Evolutionary conservation across 2,113 vertebrate species (phyloP), one percentile per base, ranked within the genome.

Genomic region (Talpa occidentalis): DNA sequence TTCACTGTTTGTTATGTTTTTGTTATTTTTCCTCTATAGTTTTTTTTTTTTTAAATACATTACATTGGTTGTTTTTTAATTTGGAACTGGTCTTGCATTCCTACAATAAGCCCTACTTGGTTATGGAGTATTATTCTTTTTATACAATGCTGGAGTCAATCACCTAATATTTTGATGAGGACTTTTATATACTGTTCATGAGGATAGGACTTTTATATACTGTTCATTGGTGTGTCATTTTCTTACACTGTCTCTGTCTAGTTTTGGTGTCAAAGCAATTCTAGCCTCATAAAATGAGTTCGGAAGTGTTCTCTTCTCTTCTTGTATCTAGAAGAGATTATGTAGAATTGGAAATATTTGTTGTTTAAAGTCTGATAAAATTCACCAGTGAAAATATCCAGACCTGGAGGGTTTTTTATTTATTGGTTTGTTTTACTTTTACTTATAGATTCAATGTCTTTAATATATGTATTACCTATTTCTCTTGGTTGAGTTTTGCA

Each of bases 201-300:
- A 89, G 24, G 21, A 40, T 72, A 93, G 15, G 14, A 85, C 14
- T 85, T 95, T 74, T 59, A n/a, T 73, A 30, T 78, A 47, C 3
- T 79, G 6, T 44, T 92, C 37, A 84, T 54, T 89, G 40, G 28
- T 62, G n/a, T 86, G 24, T 67, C 81, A 24, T 95, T 95, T 93
- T 93, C 44, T 47, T 66, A 11, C 7, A 54, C 69, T 22, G 49
- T 72, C 7, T 64, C 60, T 22, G 49, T 72, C 44, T 40, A 17
- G 32, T 59, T 72, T 89, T 59, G 59, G 40, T 89, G 30, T 82
- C 14, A 67, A 67, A 19, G n/a, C 5, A 91, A 66, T 83, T 40
- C 59, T 40, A 77, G 26, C 17, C 21, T 79, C 7, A 86, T 79
- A 47, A 73, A 59, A 73, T 64, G 2, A 79, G n/a, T 64, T 66